Base-by-base conservation (phyloP, 2,113 vertebrate species). In the Excalfactoria chinensis region DNA sequence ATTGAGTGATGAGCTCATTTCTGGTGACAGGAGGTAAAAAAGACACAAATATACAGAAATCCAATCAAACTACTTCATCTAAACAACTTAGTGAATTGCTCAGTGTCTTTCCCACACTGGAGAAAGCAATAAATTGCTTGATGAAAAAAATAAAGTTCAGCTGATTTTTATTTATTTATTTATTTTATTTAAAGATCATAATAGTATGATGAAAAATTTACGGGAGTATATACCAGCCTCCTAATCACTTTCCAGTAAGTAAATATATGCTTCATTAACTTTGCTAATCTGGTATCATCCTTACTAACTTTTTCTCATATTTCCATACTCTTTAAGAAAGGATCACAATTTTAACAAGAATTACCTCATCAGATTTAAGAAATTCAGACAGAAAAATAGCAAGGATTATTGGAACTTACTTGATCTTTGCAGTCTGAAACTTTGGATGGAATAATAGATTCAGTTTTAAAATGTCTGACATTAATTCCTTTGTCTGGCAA, bases 31-130 rank as follows among this genome's bases (percentile, higher is more conserved):
- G 16, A 81, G 19, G 21, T 84, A 93, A 92, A 49, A 86, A 94
- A 86, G 9, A 37, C 11, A n/a, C 46, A 91, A 96, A 93, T 86
- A 88, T 46, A 92, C 53, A 93, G 80, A 95, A 96, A 95, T 91
- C 89, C 89, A 93, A 93, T 93, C 92, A 82, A 87, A 76, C 55
- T 81, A 93, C 84, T 92, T 91, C 67, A 73, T 43, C 67, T 48
- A 93, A 89, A 93, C 78, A 89, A 73, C 63, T 69, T 75, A 95
- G 53, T 88, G 70, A 81, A 93, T 92, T 69, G 88, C n/a, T 90
- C 81, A 90, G 75, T 90, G 53, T 69, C 16, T 7, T 84, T 93
- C 41, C 22, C 20, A 74, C 48, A 43, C 19, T 18, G 11, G 18
- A 20, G 28, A 76, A 86, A 84, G 41, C 84, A 92, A 85, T 81